These are phyloP conservation scores for Chelidonichthys spinosus DNA, from an alignment of 2,797 vertebrate genomes.

Conservation along the genomic window DNA sequence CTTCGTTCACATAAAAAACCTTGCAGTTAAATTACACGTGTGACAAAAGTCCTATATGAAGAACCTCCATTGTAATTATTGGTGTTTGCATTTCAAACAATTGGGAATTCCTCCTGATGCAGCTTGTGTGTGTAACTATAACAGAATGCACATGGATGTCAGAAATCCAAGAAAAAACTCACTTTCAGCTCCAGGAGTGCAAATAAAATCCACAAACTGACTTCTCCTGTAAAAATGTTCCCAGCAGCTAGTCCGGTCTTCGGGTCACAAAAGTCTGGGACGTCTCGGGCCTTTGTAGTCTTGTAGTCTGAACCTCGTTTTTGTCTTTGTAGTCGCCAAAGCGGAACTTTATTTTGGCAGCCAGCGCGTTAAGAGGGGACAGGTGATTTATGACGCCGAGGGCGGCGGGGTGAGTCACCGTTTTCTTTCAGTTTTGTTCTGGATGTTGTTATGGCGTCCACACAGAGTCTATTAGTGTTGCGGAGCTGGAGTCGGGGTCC, in stretches of 20 bases:
- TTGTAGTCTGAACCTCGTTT: constrained; percentile 68
- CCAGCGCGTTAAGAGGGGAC: constrained; percentile 61
- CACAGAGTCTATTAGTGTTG: constrained; percentile 49
- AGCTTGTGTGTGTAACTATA: too few species aligned
- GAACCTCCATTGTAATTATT: too few species aligned
- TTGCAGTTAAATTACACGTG: background rate
- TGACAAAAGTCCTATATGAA: background rate
- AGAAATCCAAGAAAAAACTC: too few species aligned
- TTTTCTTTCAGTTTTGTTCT: constrained; percentile 57
- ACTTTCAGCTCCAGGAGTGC: too few species aligned
- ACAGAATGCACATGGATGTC: too few species aligned
- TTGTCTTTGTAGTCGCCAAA: constrained; percentile 73
- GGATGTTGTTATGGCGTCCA: constrained; percentile 72
- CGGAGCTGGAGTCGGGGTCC: constrained; percentile 45
- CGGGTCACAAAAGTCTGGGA: constrained; percentile 51
- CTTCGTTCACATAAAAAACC: background rate
- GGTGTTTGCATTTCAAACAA: too few species aligned
- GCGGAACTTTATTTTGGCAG: constrained; percentile 71
- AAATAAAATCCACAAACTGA: constrained; percentile 5
- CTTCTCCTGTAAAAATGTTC: constrained; percentile 48
- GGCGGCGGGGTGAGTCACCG: constrained; percentile 40
- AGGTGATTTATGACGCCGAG: constrained; percentile 74
- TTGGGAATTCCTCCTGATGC: too few species aligned
- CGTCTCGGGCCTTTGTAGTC: constrained; percentile 71
- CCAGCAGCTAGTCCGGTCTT: constrained; percentile 44